phyloP scores from a whole-genome alignment of 2,888 invertebrate genomes.

The Ceraclea dissimilis region DNA sequence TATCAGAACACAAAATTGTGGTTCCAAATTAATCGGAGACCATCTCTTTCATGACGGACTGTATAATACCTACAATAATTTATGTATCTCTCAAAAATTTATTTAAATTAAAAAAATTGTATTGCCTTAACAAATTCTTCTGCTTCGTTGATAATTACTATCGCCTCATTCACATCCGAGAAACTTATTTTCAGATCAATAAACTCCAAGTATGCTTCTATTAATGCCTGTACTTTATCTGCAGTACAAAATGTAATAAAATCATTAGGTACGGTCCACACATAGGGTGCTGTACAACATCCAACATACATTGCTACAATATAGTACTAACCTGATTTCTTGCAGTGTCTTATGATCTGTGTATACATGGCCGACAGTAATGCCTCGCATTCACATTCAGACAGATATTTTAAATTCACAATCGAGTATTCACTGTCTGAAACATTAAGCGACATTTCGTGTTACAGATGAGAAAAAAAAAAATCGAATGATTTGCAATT shows the following conservation, averaged over 20 bases:
- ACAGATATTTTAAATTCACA: constrained; percentile 36
- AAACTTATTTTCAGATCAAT: constrained; percentile 48
- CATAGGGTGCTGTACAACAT: too few relatives aligned
- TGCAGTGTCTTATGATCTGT: constrained; percentile 53
- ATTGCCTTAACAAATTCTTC: constrained; percentile 38
- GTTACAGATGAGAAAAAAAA: neutral
- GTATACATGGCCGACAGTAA: constrained; percentile 51
- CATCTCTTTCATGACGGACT: too few relatives aligned
- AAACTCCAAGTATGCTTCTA: constrained; percentile 51
- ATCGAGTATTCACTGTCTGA: constrained; percentile 21
- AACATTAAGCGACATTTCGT: neutral
- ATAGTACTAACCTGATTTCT: constrained; percentile 44
- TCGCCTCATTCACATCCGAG: constrained; percentile 50
- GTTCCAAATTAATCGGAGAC: too few relatives aligned
- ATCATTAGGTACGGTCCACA: neutral
- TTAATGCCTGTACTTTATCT: constrained; percentile 44
- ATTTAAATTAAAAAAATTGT: too few relatives aligned
- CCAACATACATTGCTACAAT: too few relatives aligned
- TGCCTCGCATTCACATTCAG: constrained; percentile 50
- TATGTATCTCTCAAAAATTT: too few relatives aligned
- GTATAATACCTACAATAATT: too few relatives aligned
- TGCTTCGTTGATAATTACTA: constrained; percentile 46
- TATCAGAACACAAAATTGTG: too few relatives aligned
- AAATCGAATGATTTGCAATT: too few relatives aligned
- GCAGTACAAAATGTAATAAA: neutral